A percentile compares a stretch with the other conserved stretches of the same genome.
phyloP scores from a whole-genome alignment of 2,113 vertebrate species.

The Perca flavescens region DNA sequence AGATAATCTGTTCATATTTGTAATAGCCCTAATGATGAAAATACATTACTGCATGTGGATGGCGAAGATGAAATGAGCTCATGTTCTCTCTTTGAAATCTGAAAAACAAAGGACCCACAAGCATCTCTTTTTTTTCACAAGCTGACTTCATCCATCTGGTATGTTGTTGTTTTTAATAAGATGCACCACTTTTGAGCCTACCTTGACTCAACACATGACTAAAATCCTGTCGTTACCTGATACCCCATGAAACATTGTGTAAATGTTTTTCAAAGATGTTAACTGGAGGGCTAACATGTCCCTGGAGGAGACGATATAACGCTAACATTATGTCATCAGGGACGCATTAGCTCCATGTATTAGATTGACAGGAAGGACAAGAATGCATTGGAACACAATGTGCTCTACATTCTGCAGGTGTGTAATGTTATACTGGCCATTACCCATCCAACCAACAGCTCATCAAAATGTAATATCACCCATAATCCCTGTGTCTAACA shows the following conservation, averaged over 20 bases:
- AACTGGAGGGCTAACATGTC: slow-evolving; percentile 48
- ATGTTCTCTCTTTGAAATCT: slow-evolving; percentile 32
- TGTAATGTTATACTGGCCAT: slow-evolving; percentile 33
- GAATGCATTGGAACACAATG: slow-evolving; percentile 21
- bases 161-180: slow-evolving; percentile 61
- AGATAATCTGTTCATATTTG: slow-evolving; percentile 31
- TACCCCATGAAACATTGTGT: slow-evolving; percentile 55
- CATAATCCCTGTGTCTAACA: neutral
- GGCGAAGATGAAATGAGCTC: slow-evolving; percentile 24
- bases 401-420: slow-evolving; percentile 6
- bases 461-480: slow-evolving; percentile 11
- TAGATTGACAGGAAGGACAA: slow-evolving; percentile 37
- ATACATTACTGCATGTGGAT: slow-evolving; percentile 25
- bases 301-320: slow-evolving; percentile 26
- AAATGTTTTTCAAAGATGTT: slow-evolving; percentile 62
- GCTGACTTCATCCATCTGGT: slow-evolving; percentile 45
- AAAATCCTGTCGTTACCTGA: slow-evolving; percentile 53
- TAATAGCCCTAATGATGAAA: slow-evolving; percentile 33
- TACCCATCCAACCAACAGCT: slow-evolving; percentile 27
- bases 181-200: slow-evolving; percentile 27
- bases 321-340: slow-evolving; percentile 44
- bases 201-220: slow-evolving; percentile 54
- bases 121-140: neutral
- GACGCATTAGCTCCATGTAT: slow-evolving; percentile 21
- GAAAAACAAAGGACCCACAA: slow-evolving; percentile 48